Conservation (phyloP, 2,888 invertebrate species). For the Mesodorylaimus sp. region DNA sequence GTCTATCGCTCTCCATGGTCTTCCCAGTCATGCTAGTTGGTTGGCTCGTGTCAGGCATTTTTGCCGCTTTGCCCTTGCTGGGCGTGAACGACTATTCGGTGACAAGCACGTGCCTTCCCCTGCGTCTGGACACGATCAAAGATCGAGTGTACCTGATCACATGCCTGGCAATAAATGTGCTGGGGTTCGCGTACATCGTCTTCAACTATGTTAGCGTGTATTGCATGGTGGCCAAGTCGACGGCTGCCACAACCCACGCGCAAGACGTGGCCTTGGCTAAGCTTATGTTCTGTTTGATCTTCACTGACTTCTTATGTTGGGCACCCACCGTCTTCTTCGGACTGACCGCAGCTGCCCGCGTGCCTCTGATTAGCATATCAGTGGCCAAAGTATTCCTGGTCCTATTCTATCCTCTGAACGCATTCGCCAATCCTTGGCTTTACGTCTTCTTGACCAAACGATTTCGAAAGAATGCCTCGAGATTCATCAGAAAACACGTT, state of each 20-base stretch:
- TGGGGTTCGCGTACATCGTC: slow-evolving; percentile 80
- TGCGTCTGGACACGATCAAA: slow-evolving; percentile 60
- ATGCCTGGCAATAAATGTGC: slow-evolving; percentile 71
- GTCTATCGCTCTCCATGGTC: slow-evolving; percentile 74
- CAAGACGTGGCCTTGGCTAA: slow-evolving; percentile 84
- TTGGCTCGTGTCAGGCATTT: slow-evolving; percentile 69
- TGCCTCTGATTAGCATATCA: slow-evolving; percentile 71
- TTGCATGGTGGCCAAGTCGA: slow-evolving; percentile 58
- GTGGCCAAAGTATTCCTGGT: slow-evolving; percentile 83
- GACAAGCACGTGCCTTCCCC: slow-evolving; percentile 87
- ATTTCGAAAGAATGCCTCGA: slow-evolving; percentile 67
- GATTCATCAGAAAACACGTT: not conserved
- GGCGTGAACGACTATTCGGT: slow-evolving; percentile 77
- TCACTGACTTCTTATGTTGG: slow-evolving; percentile 94
- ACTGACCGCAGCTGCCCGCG: slow-evolving; percentile 73
- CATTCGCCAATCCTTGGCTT: slow-evolving; percentile 90
- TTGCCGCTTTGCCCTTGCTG: slow-evolving; percentile 69
- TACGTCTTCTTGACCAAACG: slow-evolving; percentile 94
- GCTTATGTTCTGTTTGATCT: slow-evolving; percentile 83
- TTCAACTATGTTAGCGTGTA: slow-evolving; percentile 93
- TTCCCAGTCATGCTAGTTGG: slow-evolving; percentile 74
- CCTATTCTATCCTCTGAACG: slow-evolving; percentile 81
- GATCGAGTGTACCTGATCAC: slow-evolving; percentile 73
- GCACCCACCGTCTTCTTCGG: slow-evolving; percentile 90
- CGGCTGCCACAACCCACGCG: slow-evolving; percentile 29